Base-by-base conservation (phyloP, 2,113 vertebrate species). In the Takifugu flavidus region DNA sequence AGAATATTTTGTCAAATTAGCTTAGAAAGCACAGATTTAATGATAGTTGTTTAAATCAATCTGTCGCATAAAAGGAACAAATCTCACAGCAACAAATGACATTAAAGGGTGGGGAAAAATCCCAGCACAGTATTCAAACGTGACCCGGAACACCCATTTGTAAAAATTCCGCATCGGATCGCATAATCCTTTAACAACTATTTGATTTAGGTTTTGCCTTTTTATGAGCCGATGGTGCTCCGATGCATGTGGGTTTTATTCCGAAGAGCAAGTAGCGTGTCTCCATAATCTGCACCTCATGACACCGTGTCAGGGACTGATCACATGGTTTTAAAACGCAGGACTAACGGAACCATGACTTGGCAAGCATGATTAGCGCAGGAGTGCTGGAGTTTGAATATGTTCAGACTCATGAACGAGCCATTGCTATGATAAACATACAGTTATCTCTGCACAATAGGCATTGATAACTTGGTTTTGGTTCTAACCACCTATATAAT, bases 321-420 rank as follows among this genome's bases (percentile, higher is more conserved):
- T 89, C 87, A 89, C 87, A 87, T 87, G 87, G 74, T 77, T 59
- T 60, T 54, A 70, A 75, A 77, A 86, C 85, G 86, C 77, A 89
- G 58, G 79, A 78, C 84, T 67, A 69, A 83, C 67, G 77, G 82
- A 82, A 82, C 79, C 82, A 80, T 89, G 85, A 89, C 84, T 87
- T 77, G 77, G 84, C 86, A 87, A 45, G 78, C 85, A 59, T 53
- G 65, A 72, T 73, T 75, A 78, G 78, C 82, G 56, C 56, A 62
- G 49, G 28, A 47, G 34, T 11, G 34, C 34, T 39, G 34, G 7
- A 8, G 34, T 11, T 11, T 39, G 34, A 11, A 39, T 39, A 11
- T 39, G 11, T 39, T 39, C 3, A 39, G 34, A 39, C 4, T 39
- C 34, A 39, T 39, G 11, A 39, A 39, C 34, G 34, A 20, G 20